Percentiles rank a stretch among this genome's conserved stretches.
These are phyloP conservation scores for Oscheius sp. DNA, from an alignment of 2,888 invertebrate species.

Conservation along the genomic window DNA sequence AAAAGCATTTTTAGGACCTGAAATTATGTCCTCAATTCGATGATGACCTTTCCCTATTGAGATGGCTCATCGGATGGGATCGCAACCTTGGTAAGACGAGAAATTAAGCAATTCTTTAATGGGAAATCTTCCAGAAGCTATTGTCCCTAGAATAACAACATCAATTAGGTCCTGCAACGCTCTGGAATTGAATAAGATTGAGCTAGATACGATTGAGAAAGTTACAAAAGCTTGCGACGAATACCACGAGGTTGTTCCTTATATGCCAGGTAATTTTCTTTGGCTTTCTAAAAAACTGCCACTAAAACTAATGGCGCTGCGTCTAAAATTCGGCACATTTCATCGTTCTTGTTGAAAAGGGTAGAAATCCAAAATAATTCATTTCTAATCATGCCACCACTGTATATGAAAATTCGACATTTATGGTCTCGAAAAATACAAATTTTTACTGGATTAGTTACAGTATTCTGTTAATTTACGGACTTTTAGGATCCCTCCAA, in stretches of 20 bases:
- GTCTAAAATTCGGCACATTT: too few species aligned
- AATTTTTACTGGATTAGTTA: too few species aligned
- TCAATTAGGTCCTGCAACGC: constrained; percentile 62
- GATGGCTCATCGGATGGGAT: constrained; percentile 70
- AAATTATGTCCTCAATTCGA: constrained; percentile 60
- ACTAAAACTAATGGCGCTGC: too few species aligned
- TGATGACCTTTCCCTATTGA: constrained; percentile 58
- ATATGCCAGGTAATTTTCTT: constrained; percentile 53
- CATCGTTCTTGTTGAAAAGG: too few species aligned
- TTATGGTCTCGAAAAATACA: too few species aligned
- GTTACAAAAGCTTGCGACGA: constrained; percentile 54
- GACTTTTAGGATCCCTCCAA: constrained; percentile 54
- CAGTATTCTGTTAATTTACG: background rate
- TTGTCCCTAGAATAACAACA: constrained; percentile 63
- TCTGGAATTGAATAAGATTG: constrained; percentile 57
- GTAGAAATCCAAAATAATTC: too few species aligned
- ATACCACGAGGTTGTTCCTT: constrained; percentile 48
- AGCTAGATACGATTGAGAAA: constrained; percentile 59
- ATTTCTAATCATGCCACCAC: too few species aligned
- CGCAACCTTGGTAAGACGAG: constrained; percentile 55
- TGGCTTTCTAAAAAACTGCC: too few species aligned
- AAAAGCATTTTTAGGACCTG: constrained; percentile 41
- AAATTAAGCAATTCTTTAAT: background rate
- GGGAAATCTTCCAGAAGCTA: constrained; percentile 50
- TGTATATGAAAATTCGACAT: too few species aligned